phyloP scores from a whole-genome alignment of 1,140 invertebrate species.

The Pachypsylla venusta region DNA sequence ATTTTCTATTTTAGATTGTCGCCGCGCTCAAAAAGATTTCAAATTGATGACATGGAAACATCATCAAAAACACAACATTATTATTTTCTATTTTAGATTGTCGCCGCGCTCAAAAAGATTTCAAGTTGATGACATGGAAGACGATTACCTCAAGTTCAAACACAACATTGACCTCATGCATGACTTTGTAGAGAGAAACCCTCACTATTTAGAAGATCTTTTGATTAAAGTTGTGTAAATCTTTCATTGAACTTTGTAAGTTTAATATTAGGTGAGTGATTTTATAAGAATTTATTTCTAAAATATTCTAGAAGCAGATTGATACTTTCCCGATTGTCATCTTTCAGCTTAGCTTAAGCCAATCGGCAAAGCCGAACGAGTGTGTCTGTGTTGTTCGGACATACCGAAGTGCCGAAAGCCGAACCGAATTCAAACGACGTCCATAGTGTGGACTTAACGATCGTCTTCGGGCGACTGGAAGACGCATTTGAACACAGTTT shows the following conservation, averaged over 20 bases:
- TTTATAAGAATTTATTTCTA: too few species aligned
- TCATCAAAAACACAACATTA: background rate
- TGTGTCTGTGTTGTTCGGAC: too few species aligned
- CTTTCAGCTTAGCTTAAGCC: background rate
- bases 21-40: background rate
- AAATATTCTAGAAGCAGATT: too few species aligned
- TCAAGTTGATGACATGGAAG: background rate
- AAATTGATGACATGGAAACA: background rate
- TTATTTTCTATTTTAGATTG: background rate
- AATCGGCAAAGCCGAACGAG: background rate
- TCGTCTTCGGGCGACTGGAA: too few species aligned
- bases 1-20: background rate
- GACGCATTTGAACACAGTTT: too few species aligned
- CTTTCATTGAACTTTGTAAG: background rate
- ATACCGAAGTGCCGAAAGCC: too few species aligned
- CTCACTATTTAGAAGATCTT: background rate
- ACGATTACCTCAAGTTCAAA: background rate
- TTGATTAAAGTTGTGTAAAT: background rate
- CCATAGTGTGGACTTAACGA: too few species aligned
- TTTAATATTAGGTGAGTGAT: too few species aligned
- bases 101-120: background rate
- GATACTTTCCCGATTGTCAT: too few species aligned
- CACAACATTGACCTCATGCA: background rate
- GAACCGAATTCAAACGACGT: too few species aligned
- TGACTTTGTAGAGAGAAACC: background rate